Conservation (phyloP, 1,140 invertebrate species). For the Ceratina australensis region DNA sequence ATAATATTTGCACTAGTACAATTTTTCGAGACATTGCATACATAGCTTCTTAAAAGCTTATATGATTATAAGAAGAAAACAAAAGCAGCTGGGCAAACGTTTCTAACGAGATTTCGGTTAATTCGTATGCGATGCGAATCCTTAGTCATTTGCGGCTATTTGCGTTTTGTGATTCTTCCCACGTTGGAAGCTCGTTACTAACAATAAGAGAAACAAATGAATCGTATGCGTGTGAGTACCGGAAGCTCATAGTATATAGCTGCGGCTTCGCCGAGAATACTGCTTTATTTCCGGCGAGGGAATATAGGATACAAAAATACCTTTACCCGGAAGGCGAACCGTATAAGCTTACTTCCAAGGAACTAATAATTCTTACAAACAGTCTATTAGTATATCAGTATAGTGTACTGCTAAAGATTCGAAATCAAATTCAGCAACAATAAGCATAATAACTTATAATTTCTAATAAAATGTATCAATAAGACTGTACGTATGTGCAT, state of each 20-base stretch:
- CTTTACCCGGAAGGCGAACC: constrained; percentile 4
- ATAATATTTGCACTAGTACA: too few relatives aligned
- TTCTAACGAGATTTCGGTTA: neutral
- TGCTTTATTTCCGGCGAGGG: constrained; percentile 56
- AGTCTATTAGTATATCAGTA: too few relatives aligned
- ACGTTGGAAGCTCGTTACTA: constrained; percentile 18
- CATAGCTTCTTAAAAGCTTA: neutral
- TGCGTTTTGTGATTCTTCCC: constrained; percentile 48
- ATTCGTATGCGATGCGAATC: constrained; percentile 21
- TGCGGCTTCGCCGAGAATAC: constrained; percentile 32
- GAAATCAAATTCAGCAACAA: too few relatives aligned
- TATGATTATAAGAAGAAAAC: neutral
- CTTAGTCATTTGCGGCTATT: constrained; percentile 37
- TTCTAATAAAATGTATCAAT: too few relatives aligned
- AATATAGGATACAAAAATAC: constrained; percentile 44
- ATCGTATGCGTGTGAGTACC: constrained; percentile 26
- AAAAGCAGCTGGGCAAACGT: constrained; percentile 5
- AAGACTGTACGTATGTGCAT: too few relatives aligned
- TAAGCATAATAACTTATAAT: too few relatives aligned
- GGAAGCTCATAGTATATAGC: constrained; percentile 46
- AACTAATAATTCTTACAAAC: too few relatives aligned
- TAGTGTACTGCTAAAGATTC: too few relatives aligned
- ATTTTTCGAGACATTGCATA: too few relatives aligned
- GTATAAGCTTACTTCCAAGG: too few relatives aligned
- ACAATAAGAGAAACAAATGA: constrained; percentile 55